phyloP scores from a whole-genome alignment of 2,888 invertebrate genomes.

The Sinotaia quadrata region DNA sequence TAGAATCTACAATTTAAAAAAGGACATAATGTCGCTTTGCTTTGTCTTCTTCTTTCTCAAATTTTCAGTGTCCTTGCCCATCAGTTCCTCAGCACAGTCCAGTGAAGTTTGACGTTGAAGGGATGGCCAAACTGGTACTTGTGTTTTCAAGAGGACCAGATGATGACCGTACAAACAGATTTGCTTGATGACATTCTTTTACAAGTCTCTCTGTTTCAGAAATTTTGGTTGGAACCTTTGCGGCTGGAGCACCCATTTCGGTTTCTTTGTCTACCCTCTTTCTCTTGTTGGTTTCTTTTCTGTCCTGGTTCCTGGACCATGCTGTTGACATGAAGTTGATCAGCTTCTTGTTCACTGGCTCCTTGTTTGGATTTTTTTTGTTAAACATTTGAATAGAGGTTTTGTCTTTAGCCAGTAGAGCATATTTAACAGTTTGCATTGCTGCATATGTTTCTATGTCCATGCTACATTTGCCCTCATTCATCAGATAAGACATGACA shows the following conservation, averaged over 20 bases:
- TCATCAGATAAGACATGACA: background rate
- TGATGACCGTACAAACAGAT: too few relatives aligned
- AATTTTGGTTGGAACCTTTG: too few relatives aligned
- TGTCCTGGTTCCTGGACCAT: background rate
- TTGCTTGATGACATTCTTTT: too few relatives aligned
- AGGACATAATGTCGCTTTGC: too few relatives aligned
- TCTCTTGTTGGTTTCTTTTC: background rate
- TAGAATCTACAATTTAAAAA: too few relatives aligned
- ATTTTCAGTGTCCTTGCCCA: too few relatives aligned
- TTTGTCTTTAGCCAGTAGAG: background rate
- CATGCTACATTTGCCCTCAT: background rate
- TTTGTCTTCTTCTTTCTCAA: too few relatives aligned
- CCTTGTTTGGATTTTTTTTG: background rate
- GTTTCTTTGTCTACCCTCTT: background rate
- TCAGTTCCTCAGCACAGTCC: too few relatives aligned
- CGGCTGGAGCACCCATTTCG: background rate
- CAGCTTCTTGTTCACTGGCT: background rate
- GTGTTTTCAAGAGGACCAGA: too few relatives aligned
- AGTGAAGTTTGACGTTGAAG: background rate
- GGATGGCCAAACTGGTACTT: background rate
- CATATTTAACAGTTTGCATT: background rate
- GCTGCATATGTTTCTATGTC: background rate
- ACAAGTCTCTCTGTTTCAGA: too few relatives aligned
- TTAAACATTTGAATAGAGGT: background rate
- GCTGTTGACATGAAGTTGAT: background rate